Base-by-base conservation (phyloP, 1,140 invertebrate species). In the Radopholus similis region DNA sequence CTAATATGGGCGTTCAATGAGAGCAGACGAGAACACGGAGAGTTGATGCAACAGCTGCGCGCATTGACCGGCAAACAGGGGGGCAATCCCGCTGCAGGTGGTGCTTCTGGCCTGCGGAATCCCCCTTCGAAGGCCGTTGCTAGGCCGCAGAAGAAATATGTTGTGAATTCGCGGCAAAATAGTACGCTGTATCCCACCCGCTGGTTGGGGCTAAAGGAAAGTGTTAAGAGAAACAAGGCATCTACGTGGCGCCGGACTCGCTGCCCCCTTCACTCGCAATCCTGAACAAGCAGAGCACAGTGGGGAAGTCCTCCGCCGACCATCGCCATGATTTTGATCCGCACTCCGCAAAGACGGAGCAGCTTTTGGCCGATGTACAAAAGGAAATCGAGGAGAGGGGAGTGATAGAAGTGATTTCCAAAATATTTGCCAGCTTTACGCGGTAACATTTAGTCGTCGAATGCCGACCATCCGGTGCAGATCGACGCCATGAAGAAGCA, bases 1-100 rank as follows among this genome's bases (percentile, higher is more conserved):
- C 49, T 62, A 15, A 62, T 62, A 42, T 62, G 59, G 59, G 59
- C 59, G 2, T 62, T 62, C 18, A 62, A 62, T 23, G 59, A 62
- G 32, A 62, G 59, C 30, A 35, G 59, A 28, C 21, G 59, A 26
- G 59, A 62, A 26, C 59, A 62, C 18, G 59, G 47, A 21, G 59
- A 62, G 47, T 18, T 62, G 21, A 62, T 62, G 59, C 42, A 62
- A 28, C 59, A 62, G 47, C 32, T 62, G 30, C 42, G 49, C 15
- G 49, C 15, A 21, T 40, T 62, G 38, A 42, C 42, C n/a, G n/a
- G n/a, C 59, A 62, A 49, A 49, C 30, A 42, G 40, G 56, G 23
- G 13, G 35, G 32, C 21, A 30, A 26, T 35, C 13, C 15, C 8
- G 38, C 6, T 59, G 34, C 56, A 5, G 23, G 23, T 18, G 13